Conservation (phyloP, 2,797 vertebrate species). For the Falco novaeseelandiae region DNA sequence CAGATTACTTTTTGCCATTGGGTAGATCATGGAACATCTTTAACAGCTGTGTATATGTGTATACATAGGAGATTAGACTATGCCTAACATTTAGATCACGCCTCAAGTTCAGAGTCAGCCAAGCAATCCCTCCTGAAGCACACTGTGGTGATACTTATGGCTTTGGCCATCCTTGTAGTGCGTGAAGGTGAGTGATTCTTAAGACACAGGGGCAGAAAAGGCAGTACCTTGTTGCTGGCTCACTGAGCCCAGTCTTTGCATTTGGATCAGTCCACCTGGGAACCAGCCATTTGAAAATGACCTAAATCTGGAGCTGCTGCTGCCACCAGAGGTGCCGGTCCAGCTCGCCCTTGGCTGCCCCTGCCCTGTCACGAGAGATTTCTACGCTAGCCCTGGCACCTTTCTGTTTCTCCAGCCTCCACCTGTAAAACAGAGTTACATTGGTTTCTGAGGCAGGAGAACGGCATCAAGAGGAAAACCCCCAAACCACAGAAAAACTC, state of each 20-base stretch:
- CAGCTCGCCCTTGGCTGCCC: background rate
- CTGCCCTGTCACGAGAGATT: background rate
- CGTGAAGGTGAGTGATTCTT: background rate
- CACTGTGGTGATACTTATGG: too few species aligned
- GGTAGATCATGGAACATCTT: background rate
- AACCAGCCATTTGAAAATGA: rapidly evolving
- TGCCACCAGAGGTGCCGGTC: too few species aligned
- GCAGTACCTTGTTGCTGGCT: rapidly evolving
- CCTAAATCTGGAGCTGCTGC: background rate
- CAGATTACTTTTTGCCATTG: background rate
- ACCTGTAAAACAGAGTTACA: too few species aligned
- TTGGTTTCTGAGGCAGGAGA: background rate
- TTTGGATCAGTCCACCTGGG: background rate
- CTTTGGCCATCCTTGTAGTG: rapidly evolving
- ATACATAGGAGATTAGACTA: background rate
- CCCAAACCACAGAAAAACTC: background rate
- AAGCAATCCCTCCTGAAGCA: too few species aligned
- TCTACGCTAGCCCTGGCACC: background rate
- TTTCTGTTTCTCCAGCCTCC: background rate
- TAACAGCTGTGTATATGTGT: rapidly evolving
- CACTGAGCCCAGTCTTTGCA: background rate
- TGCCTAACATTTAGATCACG: too few species aligned
- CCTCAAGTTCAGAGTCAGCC: background rate
- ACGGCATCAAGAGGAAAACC: too few species aligned
- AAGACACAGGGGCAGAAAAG: too few species aligned